Evolutionary conservation across 2,113 vertebrate genomes (phyloP), one percentile per base, ranked within the genome.

Genomic region (Dipodomys spectabilis): DNA sequence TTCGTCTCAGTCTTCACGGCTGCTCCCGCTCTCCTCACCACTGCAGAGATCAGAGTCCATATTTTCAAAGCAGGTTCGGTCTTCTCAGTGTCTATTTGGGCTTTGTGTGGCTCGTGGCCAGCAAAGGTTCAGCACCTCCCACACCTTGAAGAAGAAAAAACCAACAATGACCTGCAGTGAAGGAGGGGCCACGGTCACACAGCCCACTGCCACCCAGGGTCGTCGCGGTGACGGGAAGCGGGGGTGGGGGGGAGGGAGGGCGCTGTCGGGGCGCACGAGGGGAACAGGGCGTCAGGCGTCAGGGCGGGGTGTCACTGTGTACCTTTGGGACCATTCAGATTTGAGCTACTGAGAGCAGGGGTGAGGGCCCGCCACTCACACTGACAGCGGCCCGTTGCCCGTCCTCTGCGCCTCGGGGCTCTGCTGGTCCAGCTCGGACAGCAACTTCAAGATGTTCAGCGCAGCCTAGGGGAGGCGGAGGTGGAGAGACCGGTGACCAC

Each of bases 351-450:
- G 39, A 39, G 39, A 39, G 39, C 39, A 39, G 39, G 39, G 39
- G 6, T 30, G 65, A 67, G 0, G 5, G 88, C 67, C 39, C 45
- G 35, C 64, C 89, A 98, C 99, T 99, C 98, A 99, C 99, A 99
- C 98, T 98, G 99, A 99, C 97, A 98, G 98, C 98, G 99, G 99
- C 99, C 99, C 99, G 91, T 99, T 99, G 98, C 99, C 99, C 96
- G 99, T 98, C 96, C 99, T 98, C 95, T 98, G 97, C 98, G 98
- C 98, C 98, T 99, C 99, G 96, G 98, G 98, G 94, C 95, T 98
- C 97, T 99, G 99, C 98, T 99, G 99, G 98, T 99, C 99, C 98
- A 99, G 97, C 98, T 99, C 99, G 87, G 99, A 99, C 96, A 99
- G 99, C 98, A 99, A 97, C 98, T 99, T 99, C 95, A 99, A 98